Conservation (phyloP, 2,888 invertebrate species). For the Ptychoptera contaminata region DNA sequence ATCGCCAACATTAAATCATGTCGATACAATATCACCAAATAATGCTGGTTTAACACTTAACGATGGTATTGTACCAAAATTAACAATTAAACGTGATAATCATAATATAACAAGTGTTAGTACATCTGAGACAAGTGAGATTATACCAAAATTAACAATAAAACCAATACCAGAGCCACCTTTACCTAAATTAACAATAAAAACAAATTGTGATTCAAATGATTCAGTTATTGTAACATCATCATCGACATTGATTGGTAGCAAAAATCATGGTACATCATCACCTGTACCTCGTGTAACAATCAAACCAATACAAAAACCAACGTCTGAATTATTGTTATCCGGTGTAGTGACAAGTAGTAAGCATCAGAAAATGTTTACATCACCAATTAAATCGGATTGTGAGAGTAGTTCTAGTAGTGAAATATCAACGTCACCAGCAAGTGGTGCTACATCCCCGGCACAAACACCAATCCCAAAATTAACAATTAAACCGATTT, state of each 20-base stretch:
- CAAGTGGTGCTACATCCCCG: constrained; percentile 10
- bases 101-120: constrained; percentile 6
- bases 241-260: constrained; percentile 11
- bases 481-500: constrained; percentile 25
- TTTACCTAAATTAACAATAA: constrained; percentile 42
- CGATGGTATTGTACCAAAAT: constrained; percentile 22
- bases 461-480: constrained; percentile 28
- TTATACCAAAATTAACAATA: constrained; percentile 3
- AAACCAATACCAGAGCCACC: constrained; percentile 19
- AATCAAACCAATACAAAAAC: constrained; percentile 33
- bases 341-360: background rate
- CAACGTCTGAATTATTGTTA: constrained; percentile 9
- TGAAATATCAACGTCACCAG: constrained; percentile 14
- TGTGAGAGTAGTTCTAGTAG: constrained; percentile 13
- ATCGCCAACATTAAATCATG: constrained; percentile 1
- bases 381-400: background rate
- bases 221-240: constrained; percentile 23
- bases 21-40: background rate
- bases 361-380: too few species aligned
- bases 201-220: constrained; percentile 28
- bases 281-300: constrained; percentile 40
- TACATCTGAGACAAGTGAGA: background rate
- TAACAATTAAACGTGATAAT: constrained; percentile 27
- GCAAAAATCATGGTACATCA: constrained; percentile 11
- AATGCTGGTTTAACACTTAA: background rate